A percentile compares a stretch with the other conserved stretches of the same genome.
These are phyloP conservation scores for Pyrgilauda ruficollis DNA, from an alignment of 2,113 vertebrate genomes.

Conservation along the genomic window DNA sequence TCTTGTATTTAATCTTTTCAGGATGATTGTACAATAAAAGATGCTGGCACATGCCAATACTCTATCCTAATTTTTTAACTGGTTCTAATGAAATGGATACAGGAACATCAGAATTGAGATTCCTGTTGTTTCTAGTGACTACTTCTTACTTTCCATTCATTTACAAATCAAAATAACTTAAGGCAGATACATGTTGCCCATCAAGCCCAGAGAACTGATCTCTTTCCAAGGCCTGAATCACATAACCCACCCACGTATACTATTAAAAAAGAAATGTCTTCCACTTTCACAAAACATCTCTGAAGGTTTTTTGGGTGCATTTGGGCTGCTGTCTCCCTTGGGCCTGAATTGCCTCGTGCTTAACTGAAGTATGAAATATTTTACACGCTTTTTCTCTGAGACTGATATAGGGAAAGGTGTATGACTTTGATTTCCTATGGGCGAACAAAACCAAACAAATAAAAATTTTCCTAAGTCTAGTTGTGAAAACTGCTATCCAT, in stretches of 20 bases:
- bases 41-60: background rate
- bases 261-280: background rate
- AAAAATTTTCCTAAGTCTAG: background rate
- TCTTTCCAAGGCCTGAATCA: background rate
- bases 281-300: background rate
- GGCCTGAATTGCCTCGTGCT: background rate
- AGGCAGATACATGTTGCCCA: background rate
- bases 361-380: background rate
- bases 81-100: background rate
- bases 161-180: background rate
- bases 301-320: background rate
- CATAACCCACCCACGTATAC: background rate
- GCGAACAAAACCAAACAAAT: background rate
- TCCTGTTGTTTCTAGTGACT: background rate
- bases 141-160: background rate
- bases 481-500: background rate
- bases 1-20: background rate
- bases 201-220: background rate
- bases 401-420: background rate
- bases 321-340: background rate
- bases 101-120: background rate
- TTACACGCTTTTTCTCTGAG: background rate
- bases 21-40: background rate
- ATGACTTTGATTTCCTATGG: background rate
- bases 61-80: background rate